Evolutionary conservation across 2,113 vertebrate species (phyloP).

Genomic region (Nanorana parkeri): DNA sequence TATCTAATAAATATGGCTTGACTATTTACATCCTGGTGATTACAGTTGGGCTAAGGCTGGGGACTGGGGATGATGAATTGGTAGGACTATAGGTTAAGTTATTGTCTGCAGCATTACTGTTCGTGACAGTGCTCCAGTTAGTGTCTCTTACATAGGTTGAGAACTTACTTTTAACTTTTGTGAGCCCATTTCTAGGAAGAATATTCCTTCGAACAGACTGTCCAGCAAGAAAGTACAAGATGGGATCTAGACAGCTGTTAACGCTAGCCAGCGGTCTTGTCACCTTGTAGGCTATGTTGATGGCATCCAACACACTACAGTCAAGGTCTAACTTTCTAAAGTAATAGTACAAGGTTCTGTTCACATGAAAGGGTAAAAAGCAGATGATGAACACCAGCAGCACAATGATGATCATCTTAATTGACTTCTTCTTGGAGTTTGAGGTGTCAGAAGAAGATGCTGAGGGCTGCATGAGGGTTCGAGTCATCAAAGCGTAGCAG

Average conservation of each 20-base stretch:
- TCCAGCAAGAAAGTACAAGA: slow-evolving; percentile 93
- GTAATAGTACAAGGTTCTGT: slow-evolving; percentile 90
- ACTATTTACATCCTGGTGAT: slow-evolving; percentile 59
- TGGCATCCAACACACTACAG: slow-evolving; percentile 81
- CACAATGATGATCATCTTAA: slow-evolving; percentile 93
- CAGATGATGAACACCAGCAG: slow-evolving; percentile 87
- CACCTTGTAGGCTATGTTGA: slow-evolving; percentile 92
- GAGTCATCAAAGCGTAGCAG: slow-evolving; percentile 89
- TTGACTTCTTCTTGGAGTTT: slow-evolving; percentile 87
- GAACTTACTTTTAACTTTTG: slow-evolving; percentile 56
- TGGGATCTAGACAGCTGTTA: slow-evolving; percentile 94
- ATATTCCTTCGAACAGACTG: slow-evolving; percentile 77
- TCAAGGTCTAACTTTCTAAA: slow-evolving; percentile 85
- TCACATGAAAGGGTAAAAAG: slow-evolving; percentile 94
- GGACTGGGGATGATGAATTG: slow-evolving; percentile 44
- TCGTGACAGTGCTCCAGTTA: slow-evolving; percentile 2
- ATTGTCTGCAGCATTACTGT: background rate
- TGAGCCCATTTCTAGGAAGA: slow-evolving; percentile 28
- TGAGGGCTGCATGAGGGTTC: slow-evolving; percentile 78
- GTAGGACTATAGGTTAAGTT: background rate
- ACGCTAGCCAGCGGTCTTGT: slow-evolving; percentile 90
- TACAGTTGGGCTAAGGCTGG: background rate
- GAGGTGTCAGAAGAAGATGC: slow-evolving; percentile 69
- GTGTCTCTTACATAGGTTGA: slow-evolving; percentile 15
- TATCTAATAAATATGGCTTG: slow-evolving; percentile 5